Percentiles rank a stretch among this genome's conserved stretches.
Conservation (phyloP, 2,113 vertebrate species). For the Lycaon pictus region DNA sequence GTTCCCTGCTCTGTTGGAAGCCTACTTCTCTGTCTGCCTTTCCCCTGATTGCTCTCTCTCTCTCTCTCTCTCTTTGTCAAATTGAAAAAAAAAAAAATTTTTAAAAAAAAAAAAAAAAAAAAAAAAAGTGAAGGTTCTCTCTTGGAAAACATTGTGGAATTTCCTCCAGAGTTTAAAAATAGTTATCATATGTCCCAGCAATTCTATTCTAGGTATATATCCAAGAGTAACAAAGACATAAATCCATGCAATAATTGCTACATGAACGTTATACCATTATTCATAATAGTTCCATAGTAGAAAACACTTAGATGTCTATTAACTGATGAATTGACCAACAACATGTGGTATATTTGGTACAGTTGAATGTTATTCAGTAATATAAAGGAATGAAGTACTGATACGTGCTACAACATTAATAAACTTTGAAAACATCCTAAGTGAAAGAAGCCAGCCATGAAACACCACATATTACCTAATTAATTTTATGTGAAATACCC, state of each 20-base stretch:
- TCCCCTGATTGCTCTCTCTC: too few species aligned
- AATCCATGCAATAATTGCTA: not conserved
- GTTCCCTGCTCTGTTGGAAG: too few species aligned
- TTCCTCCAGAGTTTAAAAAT: conserved; percentile 27
- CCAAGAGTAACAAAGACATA: not conserved
- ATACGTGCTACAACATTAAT: not conserved
- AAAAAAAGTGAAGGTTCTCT: not conserved
- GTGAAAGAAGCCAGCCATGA: not conserved
- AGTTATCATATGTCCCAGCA: not conserved
- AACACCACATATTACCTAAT: not conserved
- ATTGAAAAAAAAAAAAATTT: too few species aligned
- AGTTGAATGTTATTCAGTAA: not conserved
- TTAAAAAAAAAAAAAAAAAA: too few species aligned
- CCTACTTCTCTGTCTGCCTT: too few species aligned
- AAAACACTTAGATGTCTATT: not conserved
- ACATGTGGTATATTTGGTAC: not conserved
- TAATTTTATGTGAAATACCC: not conserved
- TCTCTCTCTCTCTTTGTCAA: too few species aligned
- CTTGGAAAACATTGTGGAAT: not conserved
- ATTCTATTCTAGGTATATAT: not conserved
- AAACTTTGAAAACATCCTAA: not conserved
- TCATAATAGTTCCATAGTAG: not conserved
- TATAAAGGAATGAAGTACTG: not conserved
- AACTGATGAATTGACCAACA: not conserved
- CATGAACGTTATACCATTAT: not conserved